Conservation (phyloP, 2,113 vertebrate species). For the Struthidea cinerea region DNA sequence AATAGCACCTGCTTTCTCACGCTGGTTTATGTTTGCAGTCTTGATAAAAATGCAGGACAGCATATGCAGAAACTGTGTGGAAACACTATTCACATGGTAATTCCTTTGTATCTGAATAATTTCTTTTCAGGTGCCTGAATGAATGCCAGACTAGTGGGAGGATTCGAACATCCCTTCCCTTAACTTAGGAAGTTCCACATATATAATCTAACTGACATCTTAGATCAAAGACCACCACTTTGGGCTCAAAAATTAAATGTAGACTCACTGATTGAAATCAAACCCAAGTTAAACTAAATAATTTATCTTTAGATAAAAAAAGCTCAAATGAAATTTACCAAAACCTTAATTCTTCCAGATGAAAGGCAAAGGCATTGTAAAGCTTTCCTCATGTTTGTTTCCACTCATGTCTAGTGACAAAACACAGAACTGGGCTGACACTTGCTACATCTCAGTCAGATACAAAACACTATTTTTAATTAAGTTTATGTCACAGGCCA, state of each 20-base stretch:
- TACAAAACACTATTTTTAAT: not conserved
- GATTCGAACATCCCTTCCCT: conserved; percentile 46
- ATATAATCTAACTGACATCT: conserved; percentile 27
- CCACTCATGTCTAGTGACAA: not conserved
- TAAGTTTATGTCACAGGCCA: not conserved
- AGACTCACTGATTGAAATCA: not conserved
- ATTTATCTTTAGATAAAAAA: not conserved
- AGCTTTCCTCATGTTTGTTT: not conserved
- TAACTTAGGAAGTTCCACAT: conserved; percentile 27
- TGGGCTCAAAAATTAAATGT: conserved; percentile 1
- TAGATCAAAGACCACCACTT: conserved; percentile 44
- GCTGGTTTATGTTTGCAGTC: conserved; percentile 67
- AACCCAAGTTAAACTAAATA: not conserved
- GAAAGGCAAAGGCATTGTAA: not conserved
- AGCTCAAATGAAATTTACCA: not conserved
- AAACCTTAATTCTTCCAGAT: not conserved
- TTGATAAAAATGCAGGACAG: conserved; percentile 75
- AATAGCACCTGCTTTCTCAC: conserved; percentile 78
- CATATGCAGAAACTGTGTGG: conserved; percentile 67
- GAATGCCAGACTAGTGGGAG: conserved; percentile 54
- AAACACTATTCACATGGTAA: conserved; percentile 77
- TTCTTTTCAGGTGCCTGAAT: conserved; percentile 74
- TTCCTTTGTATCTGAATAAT: conserved; percentile 73
- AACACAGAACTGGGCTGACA: not conserved
- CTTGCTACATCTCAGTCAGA: not conserved